Evolutionary conservation across 2,113 vertebrate species (phyloP).

Genomic region (Struthio camelus): DNA sequence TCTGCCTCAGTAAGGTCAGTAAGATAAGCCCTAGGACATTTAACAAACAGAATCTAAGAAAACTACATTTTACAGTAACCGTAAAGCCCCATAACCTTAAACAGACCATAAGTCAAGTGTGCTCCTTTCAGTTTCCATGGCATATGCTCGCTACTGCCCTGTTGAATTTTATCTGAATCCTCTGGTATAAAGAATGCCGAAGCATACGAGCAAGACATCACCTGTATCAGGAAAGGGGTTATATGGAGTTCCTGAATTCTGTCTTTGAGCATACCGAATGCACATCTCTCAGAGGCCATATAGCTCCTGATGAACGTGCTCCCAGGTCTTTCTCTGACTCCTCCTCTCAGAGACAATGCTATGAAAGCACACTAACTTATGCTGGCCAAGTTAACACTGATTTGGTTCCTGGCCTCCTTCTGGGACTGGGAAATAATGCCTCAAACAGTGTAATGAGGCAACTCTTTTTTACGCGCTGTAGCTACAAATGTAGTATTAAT

Average conservation of each 20-base stretch:
- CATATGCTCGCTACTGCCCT: neutral
- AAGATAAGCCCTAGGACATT: neutral
- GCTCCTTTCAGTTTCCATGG: neutral
- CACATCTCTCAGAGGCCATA: too few relatives aligned
- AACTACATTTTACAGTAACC: neutral
- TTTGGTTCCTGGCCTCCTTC: neutral
- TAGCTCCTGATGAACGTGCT: too few relatives aligned
- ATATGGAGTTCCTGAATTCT: neutral
- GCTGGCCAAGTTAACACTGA: neutral
- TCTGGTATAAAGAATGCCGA: neutral
- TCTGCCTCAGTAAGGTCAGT: neutral
- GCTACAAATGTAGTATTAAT: neutral
- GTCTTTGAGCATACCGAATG: too few relatives aligned
- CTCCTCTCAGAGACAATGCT: too few relatives aligned
- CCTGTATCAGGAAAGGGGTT: accelerated
- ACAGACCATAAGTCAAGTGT: accelerated
- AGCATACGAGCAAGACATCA: neutral
- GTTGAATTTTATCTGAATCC: neutral
- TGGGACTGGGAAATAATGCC: neutral
- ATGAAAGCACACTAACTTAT: too few relatives aligned
- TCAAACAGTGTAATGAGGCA: neutral
- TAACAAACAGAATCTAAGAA: neutral
- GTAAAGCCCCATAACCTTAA: neutral
- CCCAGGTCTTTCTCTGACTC: too few relatives aligned
- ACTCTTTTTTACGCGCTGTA: neutral